Conservation (phyloP, 2,113 vertebrate genomes). For the Montifringilla adamsi region DNA sequence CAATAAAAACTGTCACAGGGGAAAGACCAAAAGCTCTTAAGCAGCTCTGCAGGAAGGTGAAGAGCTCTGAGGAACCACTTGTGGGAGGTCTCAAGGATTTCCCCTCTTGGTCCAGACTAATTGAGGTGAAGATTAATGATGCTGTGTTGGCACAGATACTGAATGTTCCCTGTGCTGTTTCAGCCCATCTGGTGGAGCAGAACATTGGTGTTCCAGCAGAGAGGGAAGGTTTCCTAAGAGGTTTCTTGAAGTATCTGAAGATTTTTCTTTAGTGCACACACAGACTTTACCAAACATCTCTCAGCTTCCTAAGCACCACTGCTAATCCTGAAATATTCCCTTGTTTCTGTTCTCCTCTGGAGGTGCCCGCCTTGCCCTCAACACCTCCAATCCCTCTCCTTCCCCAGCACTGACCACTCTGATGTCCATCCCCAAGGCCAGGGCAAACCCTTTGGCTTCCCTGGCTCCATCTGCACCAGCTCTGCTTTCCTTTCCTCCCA, state of each 20-base stretch:
- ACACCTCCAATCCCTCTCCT: neutral
- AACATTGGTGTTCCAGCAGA: neutral
- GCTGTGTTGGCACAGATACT: neutral
- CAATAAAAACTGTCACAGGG: neutral
- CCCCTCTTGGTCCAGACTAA: neutral
- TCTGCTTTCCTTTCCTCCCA: neutral
- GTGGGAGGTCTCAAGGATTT: neutral
- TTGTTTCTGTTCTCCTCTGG: neutral
- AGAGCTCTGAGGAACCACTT: neutral
- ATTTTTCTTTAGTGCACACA: neutral
- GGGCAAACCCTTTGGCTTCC: neutral
- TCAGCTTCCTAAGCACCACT: neutral
- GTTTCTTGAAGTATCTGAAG: neutral
- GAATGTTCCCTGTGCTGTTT: neutral
- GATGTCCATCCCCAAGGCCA: neutral
- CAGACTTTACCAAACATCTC: neutral
- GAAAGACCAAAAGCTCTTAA: neutral
- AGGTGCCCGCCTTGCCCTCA: neutral
- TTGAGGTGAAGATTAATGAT: neutral
- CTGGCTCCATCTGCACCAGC: neutral
- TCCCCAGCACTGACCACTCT: neutral
- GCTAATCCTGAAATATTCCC: neutral
- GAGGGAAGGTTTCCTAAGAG: accelerated
- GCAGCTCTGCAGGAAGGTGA: neutral
- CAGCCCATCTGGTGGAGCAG: neutral